phyloP scores from a whole-genome alignment of 2,888 invertebrate species.

The Nemoura dubitans region DNA sequence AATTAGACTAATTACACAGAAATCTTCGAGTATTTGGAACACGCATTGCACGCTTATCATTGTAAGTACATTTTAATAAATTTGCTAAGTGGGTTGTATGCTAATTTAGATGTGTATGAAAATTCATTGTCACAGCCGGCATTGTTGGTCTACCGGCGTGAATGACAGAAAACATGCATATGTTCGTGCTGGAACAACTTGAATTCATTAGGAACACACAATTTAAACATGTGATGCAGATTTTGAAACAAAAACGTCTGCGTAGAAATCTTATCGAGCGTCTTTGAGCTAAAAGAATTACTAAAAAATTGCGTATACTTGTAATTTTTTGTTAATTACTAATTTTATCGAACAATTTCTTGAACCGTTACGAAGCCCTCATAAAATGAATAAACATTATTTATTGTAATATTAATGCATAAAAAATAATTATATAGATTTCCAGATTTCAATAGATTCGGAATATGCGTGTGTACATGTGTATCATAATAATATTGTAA shows the following conservation, averaged over 20 bases:
- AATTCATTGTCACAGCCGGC: slow-evolving; percentile 17
- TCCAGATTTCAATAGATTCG: slow-evolving; percentile 8
- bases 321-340: slow-evolving; percentile 38
- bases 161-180: neutral
- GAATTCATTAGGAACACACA: slow-evolving; percentile 25
- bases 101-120: slow-evolving; percentile 4
- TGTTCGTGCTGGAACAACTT: neutral
- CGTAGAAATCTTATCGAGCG: neutral
- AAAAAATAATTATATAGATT: slow-evolving; percentile 20
- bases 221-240: neutral
- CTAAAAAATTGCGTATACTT: neutral
- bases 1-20: slow-evolving; percentile 18
- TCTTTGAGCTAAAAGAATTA: neutral
- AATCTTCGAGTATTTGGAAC: slow-evolving; percentile 27
- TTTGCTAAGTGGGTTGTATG: slow-evolving; percentile 30
- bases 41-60: slow-evolving; percentile 31
- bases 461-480: slow-evolving; percentile 14
- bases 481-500: neutral
- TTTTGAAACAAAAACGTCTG: slow-evolving; percentile 15
- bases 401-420: slow-evolving; percentile 14
- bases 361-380: slow-evolving; percentile 9
- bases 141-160: neutral
- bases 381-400: slow-evolving; percentile 21
- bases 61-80: slow-evolving; percentile 16
- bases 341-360: slow-evolving; percentile 37